Conservation (phyloP, 2,888 invertebrate genomes). For the Epicampocera succincta region DNA sequence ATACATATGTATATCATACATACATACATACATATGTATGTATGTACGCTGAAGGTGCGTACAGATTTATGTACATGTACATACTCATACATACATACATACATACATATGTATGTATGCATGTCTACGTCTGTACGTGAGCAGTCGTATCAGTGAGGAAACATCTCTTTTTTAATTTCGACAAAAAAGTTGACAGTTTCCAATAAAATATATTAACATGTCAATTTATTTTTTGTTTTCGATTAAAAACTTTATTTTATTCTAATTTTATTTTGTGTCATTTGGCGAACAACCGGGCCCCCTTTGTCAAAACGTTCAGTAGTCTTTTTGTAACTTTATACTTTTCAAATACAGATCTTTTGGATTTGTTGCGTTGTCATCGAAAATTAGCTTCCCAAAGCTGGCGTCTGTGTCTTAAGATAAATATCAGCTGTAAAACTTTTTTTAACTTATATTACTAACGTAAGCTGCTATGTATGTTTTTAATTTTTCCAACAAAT, state of each 20-base stretch:
- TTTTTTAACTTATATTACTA: too few species aligned
- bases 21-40: too few species aligned
- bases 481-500: too few species aligned
- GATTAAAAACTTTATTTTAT: not conserved
- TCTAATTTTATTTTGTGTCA: not conserved
- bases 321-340: constrained; percentile 45
- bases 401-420: constrained; percentile 35
- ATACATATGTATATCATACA: too few species aligned
- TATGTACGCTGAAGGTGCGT: constrained; percentile 3
- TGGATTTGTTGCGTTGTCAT: not conserved
- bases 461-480: not conserved
- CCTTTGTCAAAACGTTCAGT: constrained; percentile 20
- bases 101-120: not conserved
- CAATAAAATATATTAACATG: constrained; percentile 69
- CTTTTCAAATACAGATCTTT: constrained; percentile 7
- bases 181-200: constrained; percentile 69
- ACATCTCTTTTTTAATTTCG: constrained; percentile 52
- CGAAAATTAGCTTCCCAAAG: constrained; percentile 14
- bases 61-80: too few species aligned
- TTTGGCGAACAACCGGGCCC: not conserved
- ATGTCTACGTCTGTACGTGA: constrained; percentile 4
- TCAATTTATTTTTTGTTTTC: constrained; percentile 41
- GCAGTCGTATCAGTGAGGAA: constrained; percentile 62
- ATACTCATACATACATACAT: too few species aligned
- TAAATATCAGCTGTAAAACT: constrained; percentile 4